A percentile compares a stretch with the other conserved stretches of the same genome.
phyloP scores from a whole-genome alignment of 2,888 invertebrate species.

The Leptogaster cylindrica region DNA sequence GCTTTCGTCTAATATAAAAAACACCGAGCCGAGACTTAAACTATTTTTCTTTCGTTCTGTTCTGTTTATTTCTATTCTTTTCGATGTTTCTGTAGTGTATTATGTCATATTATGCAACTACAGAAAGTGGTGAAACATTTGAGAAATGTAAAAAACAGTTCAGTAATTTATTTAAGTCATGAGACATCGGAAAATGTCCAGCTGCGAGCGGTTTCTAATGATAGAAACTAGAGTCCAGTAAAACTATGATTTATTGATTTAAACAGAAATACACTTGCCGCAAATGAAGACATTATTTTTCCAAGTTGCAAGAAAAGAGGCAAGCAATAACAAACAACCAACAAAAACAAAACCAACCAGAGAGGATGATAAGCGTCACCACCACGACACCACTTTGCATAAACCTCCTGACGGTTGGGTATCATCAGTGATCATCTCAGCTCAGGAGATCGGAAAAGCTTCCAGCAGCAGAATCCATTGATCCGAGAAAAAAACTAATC shows the following conservation, averaged over 20 bases:
- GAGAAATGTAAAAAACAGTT: slow-evolving; percentile 4
- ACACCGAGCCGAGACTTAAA: too few relatives aligned
- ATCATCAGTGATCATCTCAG: slow-evolving; percentile 4
- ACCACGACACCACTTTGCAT: slow-evolving; percentile 29
- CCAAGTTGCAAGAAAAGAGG: background rate
- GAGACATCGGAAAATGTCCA: slow-evolving; percentile 34
- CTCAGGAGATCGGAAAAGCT: background rate
- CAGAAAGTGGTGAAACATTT: slow-evolving; percentile 22
- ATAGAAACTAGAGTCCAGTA: too few relatives aligned
- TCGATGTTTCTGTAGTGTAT: too few relatives aligned
- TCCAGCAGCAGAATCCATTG: background rate
- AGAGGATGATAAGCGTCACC: slow-evolving; percentile 11
- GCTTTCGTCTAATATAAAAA: too few relatives aligned
- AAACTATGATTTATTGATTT: slow-evolving; percentile 33
- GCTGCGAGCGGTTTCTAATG: too few relatives aligned
- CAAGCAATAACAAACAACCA: too few relatives aligned
- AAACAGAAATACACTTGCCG: background rate
- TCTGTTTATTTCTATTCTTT: too few relatives aligned
- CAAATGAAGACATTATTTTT: slow-evolving; percentile 37
- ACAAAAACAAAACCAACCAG: too few relatives aligned
- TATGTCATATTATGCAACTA: too few relatives aligned
- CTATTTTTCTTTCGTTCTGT: too few relatives aligned
- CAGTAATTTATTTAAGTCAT: background rate
- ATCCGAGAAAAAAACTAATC: slow-evolving; percentile 18
- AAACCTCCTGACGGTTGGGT: slow-evolving; percentile 27